phyloP scores from a whole-genome alignment of 2,888 invertebrate species.

The Hydrotaea diabolus region DNA sequence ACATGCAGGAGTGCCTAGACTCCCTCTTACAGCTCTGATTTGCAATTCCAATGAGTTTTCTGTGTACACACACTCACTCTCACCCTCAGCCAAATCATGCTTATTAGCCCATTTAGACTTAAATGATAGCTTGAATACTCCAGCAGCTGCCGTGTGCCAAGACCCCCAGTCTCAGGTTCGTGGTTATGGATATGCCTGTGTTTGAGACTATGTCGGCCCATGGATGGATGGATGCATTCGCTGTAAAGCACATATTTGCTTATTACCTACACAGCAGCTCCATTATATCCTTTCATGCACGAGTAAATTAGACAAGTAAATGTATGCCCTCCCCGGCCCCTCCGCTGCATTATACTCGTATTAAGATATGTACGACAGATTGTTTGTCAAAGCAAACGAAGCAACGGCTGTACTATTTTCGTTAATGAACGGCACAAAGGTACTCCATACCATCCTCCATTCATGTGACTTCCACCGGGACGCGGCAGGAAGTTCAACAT shows the following conservation, averaged over 20 bases:
- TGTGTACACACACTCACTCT: neutral
- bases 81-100: neutral
- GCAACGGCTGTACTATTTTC: no score
- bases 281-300: neutral
- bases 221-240: neutral
- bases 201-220: no score
- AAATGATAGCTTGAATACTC: neutral
- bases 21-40: neutral
- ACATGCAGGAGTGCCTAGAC: neutral
- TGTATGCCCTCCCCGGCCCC: no score
- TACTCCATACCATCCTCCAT: no score
- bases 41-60: conserved; percentile 1
- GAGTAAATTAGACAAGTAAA: no score
- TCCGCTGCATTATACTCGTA: no score
- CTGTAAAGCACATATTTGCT: neutral
- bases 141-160: neutral
- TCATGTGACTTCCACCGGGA: no score
- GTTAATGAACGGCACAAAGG: no score
- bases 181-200: no score
- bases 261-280: neutral
- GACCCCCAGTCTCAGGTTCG: neutral
- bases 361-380: no score
- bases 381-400: no score
- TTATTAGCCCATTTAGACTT: neutral
- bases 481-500: no score